Evolutionary conservation across 2,113 vertebrate genomes (phyloP).

Genomic region (Pelusios castaneus): DNA sequence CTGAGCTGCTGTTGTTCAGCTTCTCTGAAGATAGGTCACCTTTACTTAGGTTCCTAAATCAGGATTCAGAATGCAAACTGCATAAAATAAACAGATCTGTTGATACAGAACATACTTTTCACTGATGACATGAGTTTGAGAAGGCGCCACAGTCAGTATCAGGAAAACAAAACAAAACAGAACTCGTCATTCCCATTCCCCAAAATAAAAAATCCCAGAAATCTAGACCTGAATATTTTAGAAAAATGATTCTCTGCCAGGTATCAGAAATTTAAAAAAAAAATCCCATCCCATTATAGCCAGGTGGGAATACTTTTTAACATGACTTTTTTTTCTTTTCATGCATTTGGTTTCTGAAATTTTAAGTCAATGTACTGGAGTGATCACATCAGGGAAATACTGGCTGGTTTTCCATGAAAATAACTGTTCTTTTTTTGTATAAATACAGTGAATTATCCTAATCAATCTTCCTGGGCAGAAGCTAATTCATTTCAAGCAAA

Average conservation of each 20-base stretch:
- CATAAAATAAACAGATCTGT: not conserved
- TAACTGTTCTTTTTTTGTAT: not conserved
- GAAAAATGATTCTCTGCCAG: not conserved
- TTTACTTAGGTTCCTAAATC: accelerated
- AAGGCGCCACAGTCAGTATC: too few relatives aligned
- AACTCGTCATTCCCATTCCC: too few relatives aligned
- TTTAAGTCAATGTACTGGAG: not conserved
- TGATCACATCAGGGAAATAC: not conserved
- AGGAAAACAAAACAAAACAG: too few relatives aligned
- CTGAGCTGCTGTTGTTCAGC: accelerated
- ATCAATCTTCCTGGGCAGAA: not conserved
- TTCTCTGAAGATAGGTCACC: not conserved
- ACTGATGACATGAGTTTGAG: too few relatives aligned
- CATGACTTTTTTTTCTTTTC: not conserved
- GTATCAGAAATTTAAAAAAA: not conserved
- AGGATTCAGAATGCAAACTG: not conserved
- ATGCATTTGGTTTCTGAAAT: not conserved
- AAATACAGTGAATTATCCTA: not conserved
- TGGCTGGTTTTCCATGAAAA: not conserved
- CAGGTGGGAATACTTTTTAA: not conserved
- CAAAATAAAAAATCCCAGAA: not conserved
- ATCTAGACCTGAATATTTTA: not conserved
- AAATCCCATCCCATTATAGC: not conserved
- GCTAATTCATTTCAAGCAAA: not conserved
- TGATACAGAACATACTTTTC: not conserved